Evolutionary conservation across 2,888 invertebrate genomes (phyloP).

Genomic region (Sclerodermus sp.): DNA sequence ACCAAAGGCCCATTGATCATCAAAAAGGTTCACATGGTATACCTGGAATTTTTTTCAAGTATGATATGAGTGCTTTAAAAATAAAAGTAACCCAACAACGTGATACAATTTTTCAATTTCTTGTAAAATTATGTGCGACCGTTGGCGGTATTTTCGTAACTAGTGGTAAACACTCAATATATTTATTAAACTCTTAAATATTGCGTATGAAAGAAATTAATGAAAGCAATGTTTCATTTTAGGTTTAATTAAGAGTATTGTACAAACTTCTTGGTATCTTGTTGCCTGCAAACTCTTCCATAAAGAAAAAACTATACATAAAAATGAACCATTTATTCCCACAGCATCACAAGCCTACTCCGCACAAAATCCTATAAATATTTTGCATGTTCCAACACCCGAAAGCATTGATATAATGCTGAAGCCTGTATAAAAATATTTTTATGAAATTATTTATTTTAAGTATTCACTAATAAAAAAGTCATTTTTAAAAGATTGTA

Average conservation of each 20-base stretch:
- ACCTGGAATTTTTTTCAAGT: constrained; percentile 93
- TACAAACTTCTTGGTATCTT: constrained; percentile 45
- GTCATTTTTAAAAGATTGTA: too few relatives aligned
- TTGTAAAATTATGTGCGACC: constrained; percentile 85
- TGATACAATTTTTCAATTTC: constrained; percentile 77
- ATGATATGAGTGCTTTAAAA: constrained; percentile 89
- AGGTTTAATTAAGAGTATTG: constrained; percentile 46
- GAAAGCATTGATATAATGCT: constrained; percentile 33
- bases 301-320: constrained; percentile 15
- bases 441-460: background rate
- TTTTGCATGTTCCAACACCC: constrained; percentile 33
- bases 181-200: constrained; percentile 1
- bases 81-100: constrained; percentile 80
- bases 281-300: constrained; percentile 38
- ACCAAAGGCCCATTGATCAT: constrained; percentile 76
- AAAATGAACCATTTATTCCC: constrained; percentile 11
- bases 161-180: constrained; percentile 61
- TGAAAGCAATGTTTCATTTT: constrained; percentile 2
- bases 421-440: constrained; percentile 28
- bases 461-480: background rate
- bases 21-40: constrained; percentile 85
- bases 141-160: constrained; percentile 92
- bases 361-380: constrained; percentile 26
- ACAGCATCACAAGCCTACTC: constrained; percentile 8
- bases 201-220: background rate